Evolutionary conservation across 2,888 invertebrate species (phyloP), one percentile per base, ranked within the genome.

Genomic region (Zeuzera pyrina): DNA sequence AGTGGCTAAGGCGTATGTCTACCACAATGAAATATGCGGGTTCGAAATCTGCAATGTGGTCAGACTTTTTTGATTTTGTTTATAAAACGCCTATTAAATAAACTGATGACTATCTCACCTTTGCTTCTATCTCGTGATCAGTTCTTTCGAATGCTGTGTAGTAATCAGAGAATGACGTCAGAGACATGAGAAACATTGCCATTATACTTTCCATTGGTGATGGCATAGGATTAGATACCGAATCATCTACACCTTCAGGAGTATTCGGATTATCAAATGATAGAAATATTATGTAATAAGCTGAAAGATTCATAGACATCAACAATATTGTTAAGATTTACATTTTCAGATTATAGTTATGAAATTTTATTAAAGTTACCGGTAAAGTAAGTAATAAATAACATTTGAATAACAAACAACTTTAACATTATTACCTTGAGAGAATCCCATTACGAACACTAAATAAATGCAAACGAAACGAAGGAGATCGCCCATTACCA

Each of bases 171-270:
- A 98, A 98, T 49, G 97, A 97, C 2, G 97, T 96, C 52, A 98
- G 86, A 0, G 98, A 98, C 95, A 98, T 98, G 33, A 98, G 88
- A 67, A 98, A 98, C 95, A 98, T 97, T 0, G 96, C 96, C 88
- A 98, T 95, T 19, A 98, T 88, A 10, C 97, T 94, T 72, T 98
- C 98, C 78, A 93, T 91, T 0, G 97, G 95, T 14, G 94, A 93
- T 0, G 93, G 92, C 89, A 95, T 92, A 0, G 95, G 95, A 76
- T 95, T 95, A 7, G 90, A 87, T 5, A 89, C 87, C 0, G 92
- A 89, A 55, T 94, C 94, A 54, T 93, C 93, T 4, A 91, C 88
- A 1, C 92, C 93, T 42, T 93, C 93, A 0, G 92, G 91, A 1
- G 93, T 91, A 40, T 90, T 86, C 0, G 92, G 92, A 63, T 92